Conservation (phyloP, 64 coral and sea anemone genomes). For the Porites lutea region DNA sequence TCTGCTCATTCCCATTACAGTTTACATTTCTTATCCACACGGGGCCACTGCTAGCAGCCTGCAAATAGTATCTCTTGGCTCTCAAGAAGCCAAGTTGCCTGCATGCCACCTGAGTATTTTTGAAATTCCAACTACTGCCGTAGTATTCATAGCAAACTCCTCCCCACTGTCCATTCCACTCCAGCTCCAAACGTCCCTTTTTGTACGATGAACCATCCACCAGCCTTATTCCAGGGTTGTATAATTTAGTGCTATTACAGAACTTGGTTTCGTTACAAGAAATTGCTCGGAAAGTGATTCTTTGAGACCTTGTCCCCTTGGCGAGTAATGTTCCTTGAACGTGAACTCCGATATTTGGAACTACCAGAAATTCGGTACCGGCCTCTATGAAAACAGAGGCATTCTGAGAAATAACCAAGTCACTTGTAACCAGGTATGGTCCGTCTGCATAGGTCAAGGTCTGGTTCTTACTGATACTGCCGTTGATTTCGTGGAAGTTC, state of each 20-base stretch:
- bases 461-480: background rate
- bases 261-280: conserved; percentile 32
- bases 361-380: conserved; percentile 45
- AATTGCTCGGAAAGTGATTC: conserved; percentile 61
- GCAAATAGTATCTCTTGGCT: conserved; percentile 24
- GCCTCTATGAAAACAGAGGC: conserved; percentile 61
- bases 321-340: conserved; percentile 66
- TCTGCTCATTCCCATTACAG: conserved; percentile 72
- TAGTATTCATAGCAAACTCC: conserved; percentile 26
- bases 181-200: conserved; percentile 68
- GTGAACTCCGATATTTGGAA: conserved; percentile 39
- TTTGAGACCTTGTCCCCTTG: conserved; percentile 40
- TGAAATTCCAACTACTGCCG: conserved; percentile 19
- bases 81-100: conserved; percentile 72
- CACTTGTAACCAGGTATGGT: conserved; percentile 69
- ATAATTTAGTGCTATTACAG: conserved; percentile 28
- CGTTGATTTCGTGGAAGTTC: background rate
- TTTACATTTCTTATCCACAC: conserved; percentile 9
- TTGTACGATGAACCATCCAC: conserved; percentile 53
- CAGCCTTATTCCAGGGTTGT: conserved; percentile 70
- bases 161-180: conserved; percentile 69
- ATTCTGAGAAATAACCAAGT: conserved; percentile 53
- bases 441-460: conserved; percentile 37
- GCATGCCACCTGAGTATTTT: conserved; percentile 60
- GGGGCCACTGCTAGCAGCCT: conserved; percentile 23